Percentiles rank a stretch among this genome's conserved stretches.
Conservation (phyloP, 1,140 invertebrate genomes). For the Zaprionus vittiger region DNA sequence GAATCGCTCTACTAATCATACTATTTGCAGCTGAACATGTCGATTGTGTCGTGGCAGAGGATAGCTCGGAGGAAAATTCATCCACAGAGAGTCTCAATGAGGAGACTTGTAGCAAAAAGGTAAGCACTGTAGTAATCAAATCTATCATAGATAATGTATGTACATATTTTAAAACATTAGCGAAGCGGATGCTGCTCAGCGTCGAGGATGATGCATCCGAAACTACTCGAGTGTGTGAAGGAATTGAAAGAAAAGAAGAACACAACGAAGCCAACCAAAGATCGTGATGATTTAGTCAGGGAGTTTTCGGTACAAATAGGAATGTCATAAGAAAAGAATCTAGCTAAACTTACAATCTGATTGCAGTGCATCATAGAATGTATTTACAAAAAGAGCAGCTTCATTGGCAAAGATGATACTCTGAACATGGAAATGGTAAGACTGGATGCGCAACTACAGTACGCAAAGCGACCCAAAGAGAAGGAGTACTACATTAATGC, state of each 20-base stretch:
- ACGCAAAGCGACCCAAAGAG: too few species aligned
- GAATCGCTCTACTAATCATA: conserved; percentile 21
- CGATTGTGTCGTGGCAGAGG: conserved; percentile 5
- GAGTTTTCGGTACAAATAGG: too few species aligned
- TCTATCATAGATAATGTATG: not conserved
- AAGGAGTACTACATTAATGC: too few species aligned
- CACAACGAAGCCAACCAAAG: not conserved
- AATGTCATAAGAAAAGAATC: too few species aligned
- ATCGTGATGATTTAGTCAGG: too few species aligned
- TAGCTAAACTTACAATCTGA: too few species aligned
- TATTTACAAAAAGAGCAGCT: too few species aligned
- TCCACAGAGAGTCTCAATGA: conserved; percentile 8
- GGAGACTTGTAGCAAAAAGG: conserved; percentile 47
- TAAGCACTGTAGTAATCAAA: not conserved
- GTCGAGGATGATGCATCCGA: conserved; percentile 38
- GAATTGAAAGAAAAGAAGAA: not conserved
- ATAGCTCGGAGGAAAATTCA: not conserved
- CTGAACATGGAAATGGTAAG: too few species aligned
- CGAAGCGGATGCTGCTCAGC: conserved; percentile 56
- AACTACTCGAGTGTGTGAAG: conserved; percentile 56
- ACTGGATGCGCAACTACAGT: too few species aligned
- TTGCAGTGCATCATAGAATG: too few species aligned
- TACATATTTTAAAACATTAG: conserved; percentile 19
- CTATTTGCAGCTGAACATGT: not conserved
- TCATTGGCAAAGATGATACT: too few species aligned